These are phyloP conservation scores for Ceratosolen solmsi DNA, from an alignment of 1,140 invertebrate species.

Conservation along the genomic window DNA sequence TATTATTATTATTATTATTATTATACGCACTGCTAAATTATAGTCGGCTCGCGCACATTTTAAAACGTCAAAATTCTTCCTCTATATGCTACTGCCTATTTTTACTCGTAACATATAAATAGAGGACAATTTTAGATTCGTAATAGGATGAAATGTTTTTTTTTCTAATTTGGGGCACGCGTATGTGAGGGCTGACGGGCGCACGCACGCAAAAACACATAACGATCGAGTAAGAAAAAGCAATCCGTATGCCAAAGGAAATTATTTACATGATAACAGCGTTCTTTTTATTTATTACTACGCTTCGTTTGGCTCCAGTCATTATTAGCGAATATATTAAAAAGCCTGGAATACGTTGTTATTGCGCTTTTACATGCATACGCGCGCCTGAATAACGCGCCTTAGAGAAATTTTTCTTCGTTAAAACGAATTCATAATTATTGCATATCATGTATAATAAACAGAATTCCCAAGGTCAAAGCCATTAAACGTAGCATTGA, in stretches of 20 bases:
- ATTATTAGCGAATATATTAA: neutral
- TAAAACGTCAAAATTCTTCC: neutral
- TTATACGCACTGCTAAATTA: too few relatives aligned
- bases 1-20: too few relatives aligned
- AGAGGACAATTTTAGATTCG: neutral
- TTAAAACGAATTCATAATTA: neutral
- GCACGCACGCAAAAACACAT: neutral
- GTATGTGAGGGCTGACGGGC: too few relatives aligned
- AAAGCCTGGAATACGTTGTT: neutral
- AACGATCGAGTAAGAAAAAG: neutral
- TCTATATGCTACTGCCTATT: neutral
- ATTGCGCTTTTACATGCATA: too few relatives aligned
- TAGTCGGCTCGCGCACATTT: too few relatives aligned
- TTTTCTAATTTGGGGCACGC: neutral
- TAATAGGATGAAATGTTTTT: neutral
- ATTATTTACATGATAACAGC: neutral
- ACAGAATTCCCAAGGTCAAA: neutral
- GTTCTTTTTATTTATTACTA: neutral
- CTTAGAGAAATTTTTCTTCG: too few relatives aligned
- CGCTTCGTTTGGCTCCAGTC: neutral
- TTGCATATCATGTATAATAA: neutral
- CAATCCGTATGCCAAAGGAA: neutral
- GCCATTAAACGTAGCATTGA: neutral
- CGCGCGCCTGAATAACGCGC: too few relatives aligned
- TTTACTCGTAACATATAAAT: neutral